Evolutionary conservation across 2,797 vertebrate genomes (phyloP), one percentile per base, ranked within the genome.

Genomic region (Echeneis naucrates): DNA sequence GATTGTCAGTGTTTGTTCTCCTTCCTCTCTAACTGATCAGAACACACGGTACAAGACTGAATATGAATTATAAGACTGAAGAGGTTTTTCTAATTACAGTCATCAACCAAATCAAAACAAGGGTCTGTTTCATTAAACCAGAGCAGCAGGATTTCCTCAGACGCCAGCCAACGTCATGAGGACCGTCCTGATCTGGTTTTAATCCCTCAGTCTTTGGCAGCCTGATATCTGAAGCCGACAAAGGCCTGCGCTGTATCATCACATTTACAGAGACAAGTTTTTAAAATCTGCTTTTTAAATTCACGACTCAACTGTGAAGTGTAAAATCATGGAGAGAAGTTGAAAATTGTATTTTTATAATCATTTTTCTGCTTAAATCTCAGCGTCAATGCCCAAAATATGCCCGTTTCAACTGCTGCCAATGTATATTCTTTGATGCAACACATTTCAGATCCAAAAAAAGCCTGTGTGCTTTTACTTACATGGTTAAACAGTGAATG

Each of bases 101-200:
- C n/a, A 38, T 38, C 12, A 37, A 1, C n/a, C 38, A 57, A 37
- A 1, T n/a, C 38, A 57, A 10, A 38, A 8, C 17, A 3, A 38
- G 30, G 4, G 8, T 42, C 19, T 32, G 8, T 13, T 50, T 27
- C 1, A 19, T 8, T 55, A 2, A 40, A n/a, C 35, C 40, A 1
- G 4, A 14, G 14, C 17, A 56, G 60, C n/a, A n/a, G 57, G 19
- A 51, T 40, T 53, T 57, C 54, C 80, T 80, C 78, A 62, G 72
- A 75, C 76, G 77, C 81, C 88, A 81, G 81, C 87, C 82, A 89
- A 83, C 85, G 77, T 86, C 58, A 6, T 70, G 84, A 82, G 57
- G 62, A 80, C 61, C 21, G 38, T 2, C 11, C 14, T 52, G 4
- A 33, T 33, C 48, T 35, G 12, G 13, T 27, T 33, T 27, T 2